Percentiles rank a stretch among this genome's conserved stretches.
phyloP scores from a whole-genome alignment of 2,113 vertebrate genomes.

The Zapus hudsonius region DNA sequence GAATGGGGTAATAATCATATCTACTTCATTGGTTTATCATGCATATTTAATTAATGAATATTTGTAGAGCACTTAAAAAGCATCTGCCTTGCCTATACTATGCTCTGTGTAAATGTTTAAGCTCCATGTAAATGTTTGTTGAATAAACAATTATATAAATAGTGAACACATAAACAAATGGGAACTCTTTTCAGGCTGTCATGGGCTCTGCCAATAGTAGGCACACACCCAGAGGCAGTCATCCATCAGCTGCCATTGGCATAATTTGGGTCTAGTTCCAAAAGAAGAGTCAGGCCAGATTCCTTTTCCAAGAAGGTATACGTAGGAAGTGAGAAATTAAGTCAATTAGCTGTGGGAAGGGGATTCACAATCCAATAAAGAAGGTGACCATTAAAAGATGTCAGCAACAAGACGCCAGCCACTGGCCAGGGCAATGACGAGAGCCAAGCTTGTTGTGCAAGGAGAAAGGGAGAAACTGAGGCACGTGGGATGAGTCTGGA shows the following conservation, averaged over 20 bases:
- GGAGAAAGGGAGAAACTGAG: not conserved
- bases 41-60: not conserved
- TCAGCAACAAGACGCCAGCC: not conserved
- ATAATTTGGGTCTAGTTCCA: not conserved
- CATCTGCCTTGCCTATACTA: not conserved
- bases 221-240: not conserved
- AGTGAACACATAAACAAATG: not conserved
- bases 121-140: conserved; percentile 37
- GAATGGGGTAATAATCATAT: not conserved
- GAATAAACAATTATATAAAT: not conserved
- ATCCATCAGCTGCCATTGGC: not conserved
- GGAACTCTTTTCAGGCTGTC: not conserved
- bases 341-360: not conserved
- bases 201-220: not conserved
- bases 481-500: accelerated
- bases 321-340: not conserved
- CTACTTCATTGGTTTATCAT: not conserved
- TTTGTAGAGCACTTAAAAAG: conserved; percentile 8
- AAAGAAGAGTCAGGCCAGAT: not conserved
- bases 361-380: not conserved
- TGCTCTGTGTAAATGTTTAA: not conserved
- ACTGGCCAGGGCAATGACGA: not conserved
- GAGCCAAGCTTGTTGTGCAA: not conserved
- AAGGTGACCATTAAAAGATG: not conserved
- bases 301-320: not conserved